These are phyloP conservation scores for Pipistrellus pygmaeus DNA, from an alignment of 2,797 vertebrate species.

Conservation along the genomic window DNA sequence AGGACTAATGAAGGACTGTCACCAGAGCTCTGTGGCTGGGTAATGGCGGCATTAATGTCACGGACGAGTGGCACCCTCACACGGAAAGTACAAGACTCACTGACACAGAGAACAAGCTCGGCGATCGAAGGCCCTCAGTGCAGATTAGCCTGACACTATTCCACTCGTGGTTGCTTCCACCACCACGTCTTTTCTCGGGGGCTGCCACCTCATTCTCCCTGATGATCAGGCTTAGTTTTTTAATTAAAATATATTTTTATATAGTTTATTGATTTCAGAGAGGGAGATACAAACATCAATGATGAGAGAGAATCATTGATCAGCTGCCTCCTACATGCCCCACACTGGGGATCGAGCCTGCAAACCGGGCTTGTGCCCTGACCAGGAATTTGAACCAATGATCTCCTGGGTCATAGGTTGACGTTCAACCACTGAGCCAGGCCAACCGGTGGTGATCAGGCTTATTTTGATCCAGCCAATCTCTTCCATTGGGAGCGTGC, in stretches of 20 bases:
- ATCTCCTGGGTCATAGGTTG: no score
- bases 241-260: no score
- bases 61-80: background rate
- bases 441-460: background rate
- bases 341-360: no score
- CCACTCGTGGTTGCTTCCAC: slow-evolving; percentile 48
- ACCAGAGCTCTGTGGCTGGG: background rate
- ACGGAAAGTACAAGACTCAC: background rate
- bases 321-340: no score
- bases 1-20: slow-evolving; percentile 68
- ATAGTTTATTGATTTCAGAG: no score
- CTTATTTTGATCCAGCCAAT: background rate
- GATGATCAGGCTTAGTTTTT: background rate
- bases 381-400: no score
- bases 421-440: no score
- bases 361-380: no score
- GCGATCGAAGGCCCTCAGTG: slow-evolving; percentile 9
- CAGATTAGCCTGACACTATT: background rate
- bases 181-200: background rate
- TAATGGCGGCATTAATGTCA: slow-evolving; percentile 9
- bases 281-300: no score
- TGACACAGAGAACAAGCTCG: slow-evolving; percentile 47
- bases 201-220: background rate
- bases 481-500: background rate
- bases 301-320: no score